These are phyloP conservation scores for Neotragus moschatus DNA, from an alignment of 2,113 vertebrate species.

Conservation along the genomic window DNA sequence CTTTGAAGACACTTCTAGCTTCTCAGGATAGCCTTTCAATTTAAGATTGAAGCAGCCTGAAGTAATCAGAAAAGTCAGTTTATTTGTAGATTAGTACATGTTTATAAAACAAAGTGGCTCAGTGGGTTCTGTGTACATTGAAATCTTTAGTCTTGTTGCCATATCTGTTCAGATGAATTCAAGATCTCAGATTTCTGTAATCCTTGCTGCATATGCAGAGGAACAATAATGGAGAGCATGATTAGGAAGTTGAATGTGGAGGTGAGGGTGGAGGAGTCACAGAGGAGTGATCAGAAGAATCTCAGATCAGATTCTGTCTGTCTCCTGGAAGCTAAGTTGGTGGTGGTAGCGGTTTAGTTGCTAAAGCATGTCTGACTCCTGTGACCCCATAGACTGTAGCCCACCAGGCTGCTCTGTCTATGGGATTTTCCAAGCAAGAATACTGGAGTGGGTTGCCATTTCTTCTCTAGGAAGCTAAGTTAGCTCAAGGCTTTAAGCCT, in stretches of 20 bases:
- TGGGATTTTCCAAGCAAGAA: neutral
- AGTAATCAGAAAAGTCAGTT: neutral
- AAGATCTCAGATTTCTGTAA: neutral
- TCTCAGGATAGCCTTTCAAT: neutral
- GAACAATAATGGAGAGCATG: neutral
- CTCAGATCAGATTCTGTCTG: neutral
- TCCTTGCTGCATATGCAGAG: neutral
- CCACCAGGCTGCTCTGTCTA: neutral
- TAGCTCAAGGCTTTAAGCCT: neutral
- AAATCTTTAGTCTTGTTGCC: neutral
- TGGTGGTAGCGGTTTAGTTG: neutral
- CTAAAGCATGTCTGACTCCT: neutral
- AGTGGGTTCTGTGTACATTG: neutral
- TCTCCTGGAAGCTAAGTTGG: neutral
- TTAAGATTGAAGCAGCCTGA: constrained; percentile 2
- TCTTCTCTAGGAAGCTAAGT: neutral
- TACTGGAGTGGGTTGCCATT: neutral
- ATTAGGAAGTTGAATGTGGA: neutral
- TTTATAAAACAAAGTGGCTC: neutral
- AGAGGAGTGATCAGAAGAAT: neutral
- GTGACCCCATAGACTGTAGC: neutral
- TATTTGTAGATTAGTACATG: neutral
- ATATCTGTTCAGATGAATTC: neutral
- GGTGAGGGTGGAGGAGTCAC: neutral
- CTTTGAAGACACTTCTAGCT: constrained; percentile 17